Evolutionary conservation across 1,140 invertebrate genomes (phyloP), one percentile per base, ranked within the genome.

Genomic region (Linepithema humile): DNA sequence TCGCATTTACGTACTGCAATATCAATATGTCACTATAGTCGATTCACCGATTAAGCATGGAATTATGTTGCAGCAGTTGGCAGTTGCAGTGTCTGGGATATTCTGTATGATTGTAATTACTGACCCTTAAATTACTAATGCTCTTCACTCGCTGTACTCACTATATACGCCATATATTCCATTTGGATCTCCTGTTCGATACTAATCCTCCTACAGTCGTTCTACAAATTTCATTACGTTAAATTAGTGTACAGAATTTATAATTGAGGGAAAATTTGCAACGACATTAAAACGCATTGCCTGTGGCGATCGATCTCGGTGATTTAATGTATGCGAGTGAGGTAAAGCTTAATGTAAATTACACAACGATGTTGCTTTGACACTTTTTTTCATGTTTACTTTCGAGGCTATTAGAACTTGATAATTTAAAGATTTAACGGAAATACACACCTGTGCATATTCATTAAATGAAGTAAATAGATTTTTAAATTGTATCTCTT

Each of bases 51-150:
- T 55, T 77, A 38, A 77, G 48, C 74, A 50, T 65, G 20, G 29
- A 77, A 77, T 77, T 77, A 65, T 53, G 60, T 65, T 38, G 59
- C 74, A 65, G 40, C 60, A 35, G 29, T 23, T 77, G 74, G 20
- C 32, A 53, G 43, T 20, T 70, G 32, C 23, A 69, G 17, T 55
- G 53, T 40, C 45, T 40, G 48, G 48, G 23, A 57, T 70, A 80
- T 69, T 80, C n/a, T 6, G 17, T 17, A 7, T 26, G 59, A 10
- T 40, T 40, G 32, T 69, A 69, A 69, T 67, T 67, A 55, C 35
- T 69, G 23, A 57, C 29, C 59, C 29, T 77, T 77, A 50, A 77
- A 65, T 77, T 65, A 65, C 15, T 50, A 50, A 65, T 77, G 43
- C 26, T 20, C 32, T 77, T 77, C 43, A 53, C 35, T 77, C 32